A percentile compares a stretch with the other conserved stretches of the same genome.
Conservation (phyloP, 2,797 vertebrate species). For the Champsocephalus gunnari region DNA sequence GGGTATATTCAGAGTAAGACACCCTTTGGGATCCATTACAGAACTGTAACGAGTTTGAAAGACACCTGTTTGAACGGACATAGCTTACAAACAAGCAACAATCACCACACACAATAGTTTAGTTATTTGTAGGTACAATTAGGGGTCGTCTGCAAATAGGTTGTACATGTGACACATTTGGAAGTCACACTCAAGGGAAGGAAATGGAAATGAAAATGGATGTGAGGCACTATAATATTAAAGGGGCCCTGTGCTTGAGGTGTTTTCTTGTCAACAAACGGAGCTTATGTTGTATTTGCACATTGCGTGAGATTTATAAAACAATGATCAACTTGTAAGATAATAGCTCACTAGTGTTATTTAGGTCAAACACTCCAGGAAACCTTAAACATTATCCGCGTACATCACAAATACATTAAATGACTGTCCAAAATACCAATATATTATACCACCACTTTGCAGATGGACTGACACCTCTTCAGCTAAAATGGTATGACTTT, state of each 20-base stretch:
- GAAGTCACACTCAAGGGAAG: slow-evolving; percentile 2
- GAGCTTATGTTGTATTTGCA: neutral
- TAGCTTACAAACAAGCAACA: slow-evolving; percentile 19
- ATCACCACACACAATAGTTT: slow-evolving; percentile 10
- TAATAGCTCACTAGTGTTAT: neutral
- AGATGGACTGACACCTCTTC: neutral
- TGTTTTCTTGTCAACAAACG: neutral
- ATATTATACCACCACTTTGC: neutral
- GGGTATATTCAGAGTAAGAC: slow-evolving; percentile 48
- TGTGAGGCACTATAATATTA: neutral
- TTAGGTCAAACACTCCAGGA: no score
- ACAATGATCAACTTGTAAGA: neutral
- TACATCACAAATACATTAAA: no score
- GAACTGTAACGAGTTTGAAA: slow-evolving; percentile 27
- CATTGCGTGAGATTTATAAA: neutral
- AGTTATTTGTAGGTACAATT: slow-evolving; percentile 34
- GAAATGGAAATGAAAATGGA: neutral
- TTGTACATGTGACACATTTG: neutral
- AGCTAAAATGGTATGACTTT: neutral
- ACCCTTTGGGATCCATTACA: slow-evolving; percentile 59
- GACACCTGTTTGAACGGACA: no score
- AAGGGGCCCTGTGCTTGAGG: neutral
- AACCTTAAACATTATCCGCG: neutral
- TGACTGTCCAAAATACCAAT: no score
- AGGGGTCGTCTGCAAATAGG: slow-evolving; percentile 16